These are phyloP conservation scores for Amaurobius ferox DNA, from an alignment of 2,888 invertebrate genomes.

Conservation along the genomic window DNA sequence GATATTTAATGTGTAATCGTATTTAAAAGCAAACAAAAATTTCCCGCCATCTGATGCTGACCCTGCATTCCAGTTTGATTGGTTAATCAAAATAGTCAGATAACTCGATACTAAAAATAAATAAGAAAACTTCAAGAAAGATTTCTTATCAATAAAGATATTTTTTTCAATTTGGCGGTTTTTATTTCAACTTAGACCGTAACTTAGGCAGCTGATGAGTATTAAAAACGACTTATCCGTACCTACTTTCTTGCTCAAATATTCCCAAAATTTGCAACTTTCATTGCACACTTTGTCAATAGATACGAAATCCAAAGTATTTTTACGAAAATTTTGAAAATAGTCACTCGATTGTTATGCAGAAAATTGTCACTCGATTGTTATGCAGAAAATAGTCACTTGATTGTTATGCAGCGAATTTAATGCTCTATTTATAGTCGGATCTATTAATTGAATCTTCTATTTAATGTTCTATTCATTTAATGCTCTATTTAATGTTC, in stretches of 20 bases:
- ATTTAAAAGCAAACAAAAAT: too few relatives aligned
- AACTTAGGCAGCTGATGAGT: not conserved
- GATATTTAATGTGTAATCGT: too few relatives aligned
- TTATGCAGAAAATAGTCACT: too few relatives aligned
- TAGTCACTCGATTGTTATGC: too few relatives aligned
- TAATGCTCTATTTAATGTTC: too few relatives aligned
- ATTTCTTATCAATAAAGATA: slow-evolving; percentile 3
- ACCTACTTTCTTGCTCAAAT: not conserved
- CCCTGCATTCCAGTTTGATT: too few relatives aligned
- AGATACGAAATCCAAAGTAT: not conserved
- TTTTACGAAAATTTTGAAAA: not conserved
- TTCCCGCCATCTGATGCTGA: not conserved
- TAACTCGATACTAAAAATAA: not conserved
- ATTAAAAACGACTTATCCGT: not conserved
- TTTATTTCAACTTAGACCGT: not conserved
- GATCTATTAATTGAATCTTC: too few relatives aligned
- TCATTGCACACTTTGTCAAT: not conserved
- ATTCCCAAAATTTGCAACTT: not conserved
- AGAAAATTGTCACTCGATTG: too few relatives aligned
- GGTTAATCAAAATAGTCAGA: not conserved
- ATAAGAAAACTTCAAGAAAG: not conserved
- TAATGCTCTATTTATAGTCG: too few relatives aligned
- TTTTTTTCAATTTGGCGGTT: not conserved
- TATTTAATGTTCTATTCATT: too few relatives aligned
- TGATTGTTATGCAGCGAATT: too few relatives aligned